phyloP scores from a whole-genome alignment of 2,888 invertebrate species.

The Pristionchus maxplancki region DNA sequence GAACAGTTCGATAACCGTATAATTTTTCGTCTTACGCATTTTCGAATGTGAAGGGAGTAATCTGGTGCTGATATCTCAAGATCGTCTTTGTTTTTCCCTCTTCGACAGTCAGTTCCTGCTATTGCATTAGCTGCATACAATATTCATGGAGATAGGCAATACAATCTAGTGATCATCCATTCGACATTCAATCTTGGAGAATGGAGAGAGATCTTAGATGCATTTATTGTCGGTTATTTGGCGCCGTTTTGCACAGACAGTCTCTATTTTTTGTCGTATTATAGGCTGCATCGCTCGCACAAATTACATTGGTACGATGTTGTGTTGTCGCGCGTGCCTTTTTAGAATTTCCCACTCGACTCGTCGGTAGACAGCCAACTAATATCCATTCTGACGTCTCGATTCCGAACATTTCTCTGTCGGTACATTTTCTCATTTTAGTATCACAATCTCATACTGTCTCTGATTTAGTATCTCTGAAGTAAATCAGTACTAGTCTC shows the following conservation, averaged over 20 bases:
- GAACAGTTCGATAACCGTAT: conserved; percentile 4
- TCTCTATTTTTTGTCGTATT: background rate
- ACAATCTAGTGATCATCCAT: background rate
- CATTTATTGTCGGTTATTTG: background rate
- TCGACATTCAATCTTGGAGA: background rate
- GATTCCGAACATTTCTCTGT: no score
- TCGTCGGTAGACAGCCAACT: background rate
- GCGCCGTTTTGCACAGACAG: background rate
- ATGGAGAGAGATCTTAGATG: background rate
- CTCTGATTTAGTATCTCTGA: no score
- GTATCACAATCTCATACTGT: no score
- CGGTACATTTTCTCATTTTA: no score
- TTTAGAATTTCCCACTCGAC: background rate
- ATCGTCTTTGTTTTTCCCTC: background rate
- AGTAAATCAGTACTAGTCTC: no score
- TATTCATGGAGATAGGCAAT: background rate
- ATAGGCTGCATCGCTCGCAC: background rate
- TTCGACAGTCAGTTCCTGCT: background rate
- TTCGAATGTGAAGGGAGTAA: background rate
- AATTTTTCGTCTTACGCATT: background rate
- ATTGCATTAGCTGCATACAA: background rate
- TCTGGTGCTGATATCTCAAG: background rate
- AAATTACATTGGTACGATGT: conserved; percentile 1
- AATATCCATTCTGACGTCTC: background rate
- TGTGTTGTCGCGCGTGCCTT: background rate